These are phyloP conservation scores for Setophaga coronata DNA, from an alignment of 2,113 vertebrate species.

Conservation along the genomic window DNA sequence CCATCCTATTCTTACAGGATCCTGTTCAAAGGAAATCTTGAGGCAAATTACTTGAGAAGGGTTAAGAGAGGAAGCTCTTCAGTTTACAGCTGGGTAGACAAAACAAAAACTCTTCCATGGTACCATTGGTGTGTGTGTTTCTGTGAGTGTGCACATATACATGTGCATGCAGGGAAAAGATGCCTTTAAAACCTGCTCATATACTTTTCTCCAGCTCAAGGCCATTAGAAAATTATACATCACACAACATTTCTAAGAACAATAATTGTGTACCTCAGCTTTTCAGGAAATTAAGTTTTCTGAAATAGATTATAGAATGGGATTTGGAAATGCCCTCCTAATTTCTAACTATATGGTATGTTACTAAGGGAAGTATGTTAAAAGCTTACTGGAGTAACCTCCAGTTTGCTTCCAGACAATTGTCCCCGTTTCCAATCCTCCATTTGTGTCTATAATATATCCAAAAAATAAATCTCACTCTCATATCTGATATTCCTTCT, in stretches of 20 bases:
- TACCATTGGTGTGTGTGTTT: background rate
- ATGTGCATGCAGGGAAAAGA: background rate
- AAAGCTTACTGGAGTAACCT: background rate
- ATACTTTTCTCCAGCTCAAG: background rate
- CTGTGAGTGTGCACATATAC: rapidly evolving
- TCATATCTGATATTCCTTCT: background rate
- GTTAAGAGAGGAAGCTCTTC: background rate
- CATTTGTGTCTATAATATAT: background rate
- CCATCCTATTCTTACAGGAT: background rate
- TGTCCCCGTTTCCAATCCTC: background rate
- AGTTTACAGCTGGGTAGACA: background rate
- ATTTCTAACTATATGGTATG: background rate
- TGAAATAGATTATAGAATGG: background rate
- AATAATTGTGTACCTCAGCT: background rate
- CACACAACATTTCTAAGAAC: background rate
- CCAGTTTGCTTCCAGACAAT: background rate
- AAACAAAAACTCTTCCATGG: background rate
- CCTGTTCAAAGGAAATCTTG: background rate
- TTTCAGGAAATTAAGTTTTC: background rate
- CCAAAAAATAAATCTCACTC: background rate
- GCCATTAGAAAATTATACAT: background rate
- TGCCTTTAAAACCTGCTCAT: background rate
- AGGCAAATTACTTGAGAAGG: background rate
- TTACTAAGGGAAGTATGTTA: background rate
- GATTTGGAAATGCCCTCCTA: background rate